These are phyloP conservation scores for Dysmachus trigonus DNA, from an alignment of 2,888 invertebrate species.

Conservation along the genomic window DNA sequence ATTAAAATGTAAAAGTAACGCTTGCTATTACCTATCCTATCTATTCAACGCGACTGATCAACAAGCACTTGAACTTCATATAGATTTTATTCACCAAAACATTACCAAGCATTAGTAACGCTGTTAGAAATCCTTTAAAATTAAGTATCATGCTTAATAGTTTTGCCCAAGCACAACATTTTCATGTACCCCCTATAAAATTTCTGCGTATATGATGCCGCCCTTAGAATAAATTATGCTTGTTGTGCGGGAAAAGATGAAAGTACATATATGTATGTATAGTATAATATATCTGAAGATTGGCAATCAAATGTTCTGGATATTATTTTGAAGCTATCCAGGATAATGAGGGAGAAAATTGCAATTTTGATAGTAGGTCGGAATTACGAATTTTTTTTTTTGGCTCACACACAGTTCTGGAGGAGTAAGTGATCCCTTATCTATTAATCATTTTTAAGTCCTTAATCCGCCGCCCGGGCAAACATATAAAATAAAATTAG, in stretches of 20 bases:
- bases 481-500: slow-evolving; percentile 19
- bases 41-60: too few species aligned
- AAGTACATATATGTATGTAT: too few species aligned
- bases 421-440: background rate
- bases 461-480: background rate
- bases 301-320: background rate
- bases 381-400: background rate
- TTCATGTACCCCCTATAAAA: background rate
- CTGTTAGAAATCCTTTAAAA: too few species aligned
- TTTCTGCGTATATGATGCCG: background rate
- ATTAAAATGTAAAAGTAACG: too few species aligned
- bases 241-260: background rate
- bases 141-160: too few species aligned
- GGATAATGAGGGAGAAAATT: background rate
- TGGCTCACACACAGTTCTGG: background rate
- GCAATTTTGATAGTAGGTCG: background rate
- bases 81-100: too few species aligned
- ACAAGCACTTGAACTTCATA: too few species aligned
- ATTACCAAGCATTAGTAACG: too few species aligned
- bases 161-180: background rate
- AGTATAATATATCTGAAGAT: background rate
- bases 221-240: background rate
- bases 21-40: too few species aligned
- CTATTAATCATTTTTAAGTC: slow-evolving; percentile 27
- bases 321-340: background rate